A percentile compares a stretch with the other conserved stretches of the same genome.
Conservation (phyloP, 1,140 invertebrate genomes). For the Trigoniulus corallinus region DNA sequence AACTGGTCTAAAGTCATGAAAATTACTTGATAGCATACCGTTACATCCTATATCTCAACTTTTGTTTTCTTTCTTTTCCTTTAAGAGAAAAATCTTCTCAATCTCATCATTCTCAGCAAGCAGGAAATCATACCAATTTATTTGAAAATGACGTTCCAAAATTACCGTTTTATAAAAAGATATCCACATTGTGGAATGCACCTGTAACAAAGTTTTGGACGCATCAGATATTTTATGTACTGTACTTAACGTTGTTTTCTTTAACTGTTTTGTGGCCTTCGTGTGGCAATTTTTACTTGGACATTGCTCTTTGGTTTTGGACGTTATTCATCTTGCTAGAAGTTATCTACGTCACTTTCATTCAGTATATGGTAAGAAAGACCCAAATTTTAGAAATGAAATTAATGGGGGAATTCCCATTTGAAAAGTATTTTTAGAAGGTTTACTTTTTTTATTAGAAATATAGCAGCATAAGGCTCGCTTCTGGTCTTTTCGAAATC, state of each 20-base stretch:
- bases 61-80: too few species aligned
- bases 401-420: background rate
- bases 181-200: conserved; percentile 23
- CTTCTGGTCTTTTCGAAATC: conserved; percentile 16
- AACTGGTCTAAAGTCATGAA: too few species aligned
- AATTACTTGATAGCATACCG: too few species aligned
- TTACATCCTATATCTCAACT: too few species aligned
- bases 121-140: too few species aligned
- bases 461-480: conserved; percentile 8
- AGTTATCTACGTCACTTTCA: conserved; percentile 17
- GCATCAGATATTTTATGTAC: conserved; percentile 22
- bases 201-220: conserved; percentile 27
- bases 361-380: conserved; percentile 20
- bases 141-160: too few species aligned
- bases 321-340: conserved; percentile 21
- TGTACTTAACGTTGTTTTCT: conserved; percentile 21
- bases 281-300: conserved; percentile 22
- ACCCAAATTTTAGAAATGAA: conserved; percentile 13
- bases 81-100: too few species aligned
- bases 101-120: too few species aligned
- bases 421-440: background rate
- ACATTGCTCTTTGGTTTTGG: conserved; percentile 23
- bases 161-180: conserved; percentile 16
- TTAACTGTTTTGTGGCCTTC: conserved; percentile 21
- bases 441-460: conserved; percentile 2